Evolutionary conservation across 2,797 vertebrate genomes (phyloP), one percentile per base, ranked within the genome.

Genomic region (Cryptoblepharus egeriae): DNA sequence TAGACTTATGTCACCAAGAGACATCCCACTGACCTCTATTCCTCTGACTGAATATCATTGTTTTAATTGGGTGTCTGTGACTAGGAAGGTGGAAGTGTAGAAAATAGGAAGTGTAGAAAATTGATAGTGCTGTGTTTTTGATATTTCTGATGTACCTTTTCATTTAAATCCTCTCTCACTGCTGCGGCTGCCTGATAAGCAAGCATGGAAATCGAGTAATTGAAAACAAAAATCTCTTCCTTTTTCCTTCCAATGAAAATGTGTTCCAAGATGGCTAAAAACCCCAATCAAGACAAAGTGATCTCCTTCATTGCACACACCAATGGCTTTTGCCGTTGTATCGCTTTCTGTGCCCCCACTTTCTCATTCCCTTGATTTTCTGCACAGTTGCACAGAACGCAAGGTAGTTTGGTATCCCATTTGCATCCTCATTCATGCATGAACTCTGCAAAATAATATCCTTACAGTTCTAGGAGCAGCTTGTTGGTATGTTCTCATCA

Each of bases 341-440:
- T 9, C 64, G 32, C 3, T 52, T 64, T 13, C 18, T 76, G 70
- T 72, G 35, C 45, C 32, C 32, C 68, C 20, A 12, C 22, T 55
- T 82, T 71, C 63, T 32, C 11, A n/a, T 77, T 82, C 69, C 32
- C 60, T 65, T 9, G 1, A 0, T 85, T 79, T 75, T 70, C 68
- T 73, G 30, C 5, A 35, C 42, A 63, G 65, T 42, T 78, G 32
- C 28, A 37, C 16, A 26, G 20, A 1, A 5, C 5, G 12, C 26
- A 81, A 77, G 30, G 57, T 0, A 57, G 58, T 2, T 3, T 13
- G 69, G 37, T 26, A 1, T 0, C 55, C 75, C 24, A 49, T 76
- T 67, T 30, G 20, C 52, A 30, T 30, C 45, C 20, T 83, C 45
- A 1, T 2, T 57, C 68, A 69, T 39, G 67, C 32, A 49, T 20